Conservation (phyloP, 2,888 invertebrate species). For the Stomorhina lunata region DNA sequence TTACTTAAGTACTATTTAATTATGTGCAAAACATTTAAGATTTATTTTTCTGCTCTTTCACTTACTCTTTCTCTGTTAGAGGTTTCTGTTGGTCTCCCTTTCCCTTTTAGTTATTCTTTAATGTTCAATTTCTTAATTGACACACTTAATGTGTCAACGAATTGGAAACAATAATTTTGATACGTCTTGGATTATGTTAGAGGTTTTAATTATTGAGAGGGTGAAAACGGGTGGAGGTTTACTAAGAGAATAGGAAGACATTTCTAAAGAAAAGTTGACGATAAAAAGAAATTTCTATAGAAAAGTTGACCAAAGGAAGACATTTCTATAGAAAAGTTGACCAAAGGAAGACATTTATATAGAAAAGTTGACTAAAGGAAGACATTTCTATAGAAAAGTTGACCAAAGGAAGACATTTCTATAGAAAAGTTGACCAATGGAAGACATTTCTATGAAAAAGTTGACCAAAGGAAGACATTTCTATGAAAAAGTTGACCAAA, state of each 20-base stretch:
- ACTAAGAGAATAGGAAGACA: too few species aligned
- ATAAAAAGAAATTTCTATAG: too few species aligned
- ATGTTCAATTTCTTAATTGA: constrained; percentile 56
- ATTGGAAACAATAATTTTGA: constrained; percentile 51
- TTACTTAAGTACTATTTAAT: constrained; percentile 66
- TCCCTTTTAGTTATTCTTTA: neutral
- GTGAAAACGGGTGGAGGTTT: neutral
- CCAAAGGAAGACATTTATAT: too few species aligned
- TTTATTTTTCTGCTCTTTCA: constrained; percentile 37
- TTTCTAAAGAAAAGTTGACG: neutral
- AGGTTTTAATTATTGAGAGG: constrained; percentile 33
- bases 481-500: too few species aligned
- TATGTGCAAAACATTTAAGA: constrained; percentile 63
- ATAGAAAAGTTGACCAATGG: too few species aligned
- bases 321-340: too few species aligned
- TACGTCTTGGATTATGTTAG: constrained; percentile 36
- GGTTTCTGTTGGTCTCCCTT: neutral
- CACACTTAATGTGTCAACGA: constrained; percentile 60
- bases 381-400: too few species aligned
- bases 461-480: too few species aligned
- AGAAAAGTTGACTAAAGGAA: too few species aligned
- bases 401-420: too few species aligned
- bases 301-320: too few species aligned
- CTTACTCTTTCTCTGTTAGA: neutral
- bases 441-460: too few species aligned